Conservation (phyloP, 2,888 invertebrate species). For the Melanargia galathea region DNA sequence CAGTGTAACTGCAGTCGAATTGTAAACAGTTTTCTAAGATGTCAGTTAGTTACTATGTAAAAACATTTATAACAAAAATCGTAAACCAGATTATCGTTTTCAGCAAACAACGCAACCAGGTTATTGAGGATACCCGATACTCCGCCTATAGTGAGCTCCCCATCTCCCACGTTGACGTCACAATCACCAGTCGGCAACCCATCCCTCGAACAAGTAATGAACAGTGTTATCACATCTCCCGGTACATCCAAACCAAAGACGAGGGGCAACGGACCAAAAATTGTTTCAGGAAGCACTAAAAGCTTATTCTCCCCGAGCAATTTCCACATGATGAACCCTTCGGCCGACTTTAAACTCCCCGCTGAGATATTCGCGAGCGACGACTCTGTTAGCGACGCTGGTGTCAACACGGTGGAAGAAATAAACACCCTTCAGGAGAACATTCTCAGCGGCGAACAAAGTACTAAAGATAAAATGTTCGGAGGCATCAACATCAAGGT, state of each 20-base stretch:
- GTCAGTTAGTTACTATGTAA: no score
- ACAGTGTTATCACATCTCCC: slow-evolving; percentile 49
- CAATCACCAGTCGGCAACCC: slow-evolving; percentile 49
- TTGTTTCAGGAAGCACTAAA: slow-evolving; percentile 47
- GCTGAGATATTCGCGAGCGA: slow-evolving; percentile 80
- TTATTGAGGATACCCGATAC: slow-evolving; percentile 47
- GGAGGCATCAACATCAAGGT: slow-evolving; percentile 74
- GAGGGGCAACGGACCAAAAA: slow-evolving; percentile 45
- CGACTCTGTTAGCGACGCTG: slow-evolving; percentile 72
- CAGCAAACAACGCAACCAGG: slow-evolving; percentile 48
- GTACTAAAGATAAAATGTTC: slow-evolving; percentile 68
- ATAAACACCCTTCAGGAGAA: slow-evolving; percentile 55
- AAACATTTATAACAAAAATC: no score
- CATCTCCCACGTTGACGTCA: slow-evolving; percentile 54
- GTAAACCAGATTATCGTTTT: slow-evolving; percentile 53
- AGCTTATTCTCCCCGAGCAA: slow-evolving; percentile 54
- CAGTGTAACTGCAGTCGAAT: no score
- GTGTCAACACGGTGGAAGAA: slow-evolving; percentile 59
- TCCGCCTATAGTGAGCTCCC: slow-evolving; percentile 56
- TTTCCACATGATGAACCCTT: slow-evolving; percentile 63
- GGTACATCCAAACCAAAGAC: slow-evolving; percentile 55
- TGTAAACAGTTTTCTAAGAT: no score
- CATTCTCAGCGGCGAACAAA: slow-evolving; percentile 47
- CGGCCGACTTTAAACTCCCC: slow-evolving; percentile 72
- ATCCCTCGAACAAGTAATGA: slow-evolving; percentile 49